phyloP scores from a whole-genome alignment of 2,113 vertebrate species.

The Pedionomus torquatus region DNA sequence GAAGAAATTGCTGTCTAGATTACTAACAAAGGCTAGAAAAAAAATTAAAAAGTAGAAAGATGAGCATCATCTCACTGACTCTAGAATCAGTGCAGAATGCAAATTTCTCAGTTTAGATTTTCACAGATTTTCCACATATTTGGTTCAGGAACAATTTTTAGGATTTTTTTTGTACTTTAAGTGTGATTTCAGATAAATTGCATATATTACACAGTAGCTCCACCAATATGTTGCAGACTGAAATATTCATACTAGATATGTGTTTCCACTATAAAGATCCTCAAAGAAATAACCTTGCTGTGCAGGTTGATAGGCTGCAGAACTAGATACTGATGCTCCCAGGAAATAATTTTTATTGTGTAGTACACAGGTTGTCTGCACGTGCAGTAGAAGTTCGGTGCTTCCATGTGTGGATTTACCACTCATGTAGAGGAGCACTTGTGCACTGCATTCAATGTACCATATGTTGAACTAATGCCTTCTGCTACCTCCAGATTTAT shows the following conservation, averaged over 20 bases:
- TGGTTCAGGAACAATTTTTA: neutral
- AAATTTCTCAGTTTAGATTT: neutral
- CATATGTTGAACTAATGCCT: neutral
- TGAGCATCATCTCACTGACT: neutral
- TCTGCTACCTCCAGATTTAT: neutral
- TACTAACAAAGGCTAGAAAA: neutral
- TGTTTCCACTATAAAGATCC: neutral
- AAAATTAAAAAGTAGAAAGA: neutral
- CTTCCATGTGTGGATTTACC: neutral
- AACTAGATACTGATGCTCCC: neutral
- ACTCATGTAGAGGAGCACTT: neutral
- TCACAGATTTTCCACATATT: neutral
- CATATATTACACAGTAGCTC: neutral
- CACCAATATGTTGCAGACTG: neutral
- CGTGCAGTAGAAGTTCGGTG: neutral
- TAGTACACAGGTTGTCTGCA: neutral
- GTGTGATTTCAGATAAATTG: neutral
- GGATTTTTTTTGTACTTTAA: neutral
- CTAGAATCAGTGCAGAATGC: neutral
- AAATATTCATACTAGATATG: neutral
- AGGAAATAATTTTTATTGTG: neutral
- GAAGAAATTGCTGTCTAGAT: neutral
- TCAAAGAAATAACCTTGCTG: neutral
- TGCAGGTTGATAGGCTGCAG: neutral
- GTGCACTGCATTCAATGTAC: accelerated